phyloP scores from a whole-genome alignment of 2,113 vertebrate species.

The Brevimyrus niger region DNA sequence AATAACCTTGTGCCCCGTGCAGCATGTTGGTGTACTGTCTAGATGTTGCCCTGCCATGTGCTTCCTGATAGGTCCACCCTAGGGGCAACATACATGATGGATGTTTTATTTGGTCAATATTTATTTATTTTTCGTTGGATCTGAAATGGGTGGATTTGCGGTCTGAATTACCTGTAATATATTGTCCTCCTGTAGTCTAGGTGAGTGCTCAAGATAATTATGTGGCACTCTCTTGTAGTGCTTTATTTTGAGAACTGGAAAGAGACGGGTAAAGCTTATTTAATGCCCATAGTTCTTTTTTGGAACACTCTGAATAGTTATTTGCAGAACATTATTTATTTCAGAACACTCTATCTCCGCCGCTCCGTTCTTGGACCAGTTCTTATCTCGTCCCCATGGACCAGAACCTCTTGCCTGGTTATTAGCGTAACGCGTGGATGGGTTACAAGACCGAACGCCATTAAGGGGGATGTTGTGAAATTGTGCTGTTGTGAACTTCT shows the following conservation, averaged over 20 bases:
- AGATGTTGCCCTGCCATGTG: background rate
- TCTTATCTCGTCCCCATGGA: background rate
- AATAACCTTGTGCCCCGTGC: background rate
- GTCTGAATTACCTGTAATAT: background rate
- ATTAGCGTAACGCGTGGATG: background rate
- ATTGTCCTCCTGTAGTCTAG: background rate
- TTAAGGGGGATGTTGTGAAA: conserved; percentile 12
- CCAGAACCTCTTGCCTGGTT: background rate
- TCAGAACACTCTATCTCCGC: background rate
- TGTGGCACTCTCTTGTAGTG: background rate
- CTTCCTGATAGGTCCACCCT: background rate
- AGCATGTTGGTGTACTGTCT: background rate
- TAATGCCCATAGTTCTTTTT: background rate
- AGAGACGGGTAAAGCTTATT: background rate
- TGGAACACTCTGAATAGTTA: background rate
- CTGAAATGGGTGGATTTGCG: background rate
- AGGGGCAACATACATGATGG: background rate
- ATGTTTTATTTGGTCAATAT: background rate
- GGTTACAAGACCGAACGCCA: background rate
- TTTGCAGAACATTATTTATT: background rate
- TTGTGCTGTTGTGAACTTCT: background rate
- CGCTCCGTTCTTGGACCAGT: background rate
- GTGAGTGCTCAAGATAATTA: background rate
- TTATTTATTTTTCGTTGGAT: background rate
- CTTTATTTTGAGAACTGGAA: background rate